phyloP scores from a whole-genome alignment of 92 coral and sea anemone species.

The Phenganax subtilis region DNA sequence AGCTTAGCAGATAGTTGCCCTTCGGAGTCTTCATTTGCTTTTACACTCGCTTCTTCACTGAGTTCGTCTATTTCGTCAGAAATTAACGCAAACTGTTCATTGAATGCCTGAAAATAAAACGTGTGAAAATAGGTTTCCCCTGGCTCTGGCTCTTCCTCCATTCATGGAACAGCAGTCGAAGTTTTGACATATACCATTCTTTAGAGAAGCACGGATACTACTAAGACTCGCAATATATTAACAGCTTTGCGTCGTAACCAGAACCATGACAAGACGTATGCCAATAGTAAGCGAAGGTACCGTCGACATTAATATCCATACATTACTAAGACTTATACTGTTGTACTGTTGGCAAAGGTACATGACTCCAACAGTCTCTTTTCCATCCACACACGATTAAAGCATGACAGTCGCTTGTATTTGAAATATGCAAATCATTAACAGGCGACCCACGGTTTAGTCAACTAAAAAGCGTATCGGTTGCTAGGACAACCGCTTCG shows the following conservation, averaged over 20 bases:
- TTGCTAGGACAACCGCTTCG: slow-evolving; percentile 11
- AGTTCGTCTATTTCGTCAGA: slow-evolving; percentile 64
- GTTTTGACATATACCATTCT: not conserved
- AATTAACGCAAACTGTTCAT: slow-evolving; percentile 78
- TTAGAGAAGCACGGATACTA: slow-evolving; percentile 10
- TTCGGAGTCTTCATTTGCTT: slow-evolving; percentile 30
- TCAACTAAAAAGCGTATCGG: slow-evolving; percentile 21
- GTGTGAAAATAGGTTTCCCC: slow-evolving; percentile 53
- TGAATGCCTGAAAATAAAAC: slow-evolving; percentile 90
- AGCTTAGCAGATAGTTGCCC: slow-evolving; percentile 57
- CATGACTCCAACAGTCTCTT: too few relatives aligned
- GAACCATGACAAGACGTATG: not conserved
- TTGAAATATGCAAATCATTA: slow-evolving; percentile 38
- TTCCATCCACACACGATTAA: not conserved
- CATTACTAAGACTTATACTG: not conserved
- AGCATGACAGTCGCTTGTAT: slow-evolving; percentile 20
- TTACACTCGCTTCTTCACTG: not conserved
- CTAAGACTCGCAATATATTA: not conserved
- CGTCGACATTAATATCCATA: not conserved
- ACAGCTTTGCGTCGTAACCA: slow-evolving; percentile 11
- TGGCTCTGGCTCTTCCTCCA: slow-evolving; percentile 53
- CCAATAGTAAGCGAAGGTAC: not conserved
- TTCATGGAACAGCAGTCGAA: slow-evolving; percentile 5
- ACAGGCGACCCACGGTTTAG: not conserved
- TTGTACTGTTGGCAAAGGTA: not conserved